Evolutionary conservation across 2,888 invertebrate genomes (phyloP), one percentile per base, ranked within the genome.

Genomic region (Euspilapteryx auroguttella): DNA sequence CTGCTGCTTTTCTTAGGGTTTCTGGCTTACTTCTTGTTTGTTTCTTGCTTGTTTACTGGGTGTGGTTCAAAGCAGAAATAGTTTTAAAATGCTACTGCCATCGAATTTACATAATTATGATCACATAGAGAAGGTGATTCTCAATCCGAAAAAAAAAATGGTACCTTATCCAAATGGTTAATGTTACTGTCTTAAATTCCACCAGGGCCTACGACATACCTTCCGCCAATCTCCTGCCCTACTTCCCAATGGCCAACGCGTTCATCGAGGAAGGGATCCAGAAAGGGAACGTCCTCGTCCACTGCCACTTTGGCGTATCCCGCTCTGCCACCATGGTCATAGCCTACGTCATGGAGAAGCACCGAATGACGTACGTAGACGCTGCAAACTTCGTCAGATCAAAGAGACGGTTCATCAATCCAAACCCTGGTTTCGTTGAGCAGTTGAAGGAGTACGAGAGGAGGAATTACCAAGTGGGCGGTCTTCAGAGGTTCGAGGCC

Each of bases 251-350:
- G 59, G 58, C 69, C 44, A 73, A 75, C 43, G 45, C 63, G 7
- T 75, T 73, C 37, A 75, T 75, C 31, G 57, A 64, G n/a, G 63
- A 84, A 79, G 69, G 81, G 55, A 31, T 87, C 76, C 45, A 81
- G 71, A 50, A 82, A 13, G 75, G 75, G 1, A 69, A 86, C 47
- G 91, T 95, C 22, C 78, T 96, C 50, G 86, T 96, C 34, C 96
- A 96, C 65, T 96, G 96, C 62, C 95, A 95, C 51, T 95, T 94
- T 28, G 96, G 96, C 28, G 90, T 96, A 27, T 95, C 94, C 30
- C 81, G 95, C 39, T 94, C 94, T 38, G 94, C 95, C 36, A 95
- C 95, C 36, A 85, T 96, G 53, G 93, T 94, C 49, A 94, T 96
- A 50, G 94, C 95, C 27, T 96, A 92, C 73, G 82, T 95, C 45